phyloP scores from a whole-genome alignment of 1,140 invertebrate species.

The Drosophila athabasca region DNA sequence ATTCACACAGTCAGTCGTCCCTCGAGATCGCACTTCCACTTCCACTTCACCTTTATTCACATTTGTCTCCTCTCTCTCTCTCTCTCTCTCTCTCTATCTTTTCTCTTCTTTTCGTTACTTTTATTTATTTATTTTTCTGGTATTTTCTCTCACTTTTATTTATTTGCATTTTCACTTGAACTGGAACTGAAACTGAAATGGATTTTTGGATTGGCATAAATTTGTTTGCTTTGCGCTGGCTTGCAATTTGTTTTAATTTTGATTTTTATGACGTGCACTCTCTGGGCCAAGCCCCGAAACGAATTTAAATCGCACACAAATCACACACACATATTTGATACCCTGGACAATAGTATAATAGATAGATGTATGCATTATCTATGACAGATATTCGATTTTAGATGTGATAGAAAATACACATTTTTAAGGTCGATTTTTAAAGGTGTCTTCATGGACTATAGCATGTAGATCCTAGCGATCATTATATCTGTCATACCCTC shows the following conservation, averaged over 20 bases:
- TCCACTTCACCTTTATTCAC: constrained; percentile 23
- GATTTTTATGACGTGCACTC: constrained; percentile 39
- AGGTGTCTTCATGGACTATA: no score
- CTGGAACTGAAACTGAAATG: constrained; percentile 33
- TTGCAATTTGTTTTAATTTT: constrained; percentile 77
- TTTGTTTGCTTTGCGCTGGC: constrained; percentile 37
- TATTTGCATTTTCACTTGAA: constrained; percentile 62
- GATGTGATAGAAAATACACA: no score
- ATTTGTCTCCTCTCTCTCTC: constrained; percentile 20
- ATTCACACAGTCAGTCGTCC: constrained; percentile 35
- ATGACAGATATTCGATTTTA: no score
- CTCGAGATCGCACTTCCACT: constrained; percentile 30
- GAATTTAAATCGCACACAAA: constrained; percentile 15
- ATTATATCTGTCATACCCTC: no score
- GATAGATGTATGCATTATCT: no score
- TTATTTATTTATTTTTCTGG: constrained; percentile 44
- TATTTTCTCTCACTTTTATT: constrained; percentile 25
- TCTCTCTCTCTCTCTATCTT: background rate
- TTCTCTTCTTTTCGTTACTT: constrained; percentile 29
- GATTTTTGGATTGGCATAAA: constrained; percentile 33
- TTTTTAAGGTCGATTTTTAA: no score
- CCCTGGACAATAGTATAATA: no score
- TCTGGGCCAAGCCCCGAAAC: constrained; percentile 38
- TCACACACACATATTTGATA: background rate
- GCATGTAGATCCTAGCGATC: no score